phyloP scores from a whole-genome alignment of 2,888 invertebrate species.

The Allacma fusca region DNA sequence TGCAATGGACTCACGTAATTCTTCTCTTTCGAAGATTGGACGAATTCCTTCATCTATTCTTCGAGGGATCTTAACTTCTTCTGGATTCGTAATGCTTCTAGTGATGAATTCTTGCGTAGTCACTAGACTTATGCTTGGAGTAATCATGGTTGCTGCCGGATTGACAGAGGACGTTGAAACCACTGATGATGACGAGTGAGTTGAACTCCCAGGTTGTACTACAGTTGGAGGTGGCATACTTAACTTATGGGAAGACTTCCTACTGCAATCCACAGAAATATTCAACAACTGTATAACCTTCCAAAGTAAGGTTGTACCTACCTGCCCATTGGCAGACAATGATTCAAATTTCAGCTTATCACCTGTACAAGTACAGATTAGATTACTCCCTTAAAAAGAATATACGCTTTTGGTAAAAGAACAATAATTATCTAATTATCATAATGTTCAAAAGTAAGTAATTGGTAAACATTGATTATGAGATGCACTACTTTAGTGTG shows the following conservation, averaged over 20 bases:
- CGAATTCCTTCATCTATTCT: conserved; percentile 55
- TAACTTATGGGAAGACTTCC: conserved; percentile 13
- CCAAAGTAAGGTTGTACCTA: too few species aligned
- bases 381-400: too few species aligned
- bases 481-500: too few species aligned
- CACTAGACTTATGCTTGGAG: conserved; percentile 27
- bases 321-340: too few species aligned
- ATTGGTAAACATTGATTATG: not conserved
- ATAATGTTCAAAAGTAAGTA: not conserved
- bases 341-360: too few species aligned
- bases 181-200: not conserved
- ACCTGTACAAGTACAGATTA: too few species aligned
- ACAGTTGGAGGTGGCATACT: not conserved
- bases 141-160: not conserved
- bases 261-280: not conserved
- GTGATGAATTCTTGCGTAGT: conserved; percentile 47
- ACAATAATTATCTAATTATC: too few species aligned
- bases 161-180: not conserved
- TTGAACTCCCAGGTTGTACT: not conserved
- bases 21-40: conserved; percentile 60
- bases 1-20: conserved; percentile 55
- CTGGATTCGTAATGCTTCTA: conserved; percentile 56
- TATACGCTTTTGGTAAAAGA: too few species aligned
- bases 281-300: too few species aligned
- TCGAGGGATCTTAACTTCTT: conserved; percentile 59